Conservation (phyloP, 2,113 vertebrate species). For the Crocuta crocuta region DNA sequence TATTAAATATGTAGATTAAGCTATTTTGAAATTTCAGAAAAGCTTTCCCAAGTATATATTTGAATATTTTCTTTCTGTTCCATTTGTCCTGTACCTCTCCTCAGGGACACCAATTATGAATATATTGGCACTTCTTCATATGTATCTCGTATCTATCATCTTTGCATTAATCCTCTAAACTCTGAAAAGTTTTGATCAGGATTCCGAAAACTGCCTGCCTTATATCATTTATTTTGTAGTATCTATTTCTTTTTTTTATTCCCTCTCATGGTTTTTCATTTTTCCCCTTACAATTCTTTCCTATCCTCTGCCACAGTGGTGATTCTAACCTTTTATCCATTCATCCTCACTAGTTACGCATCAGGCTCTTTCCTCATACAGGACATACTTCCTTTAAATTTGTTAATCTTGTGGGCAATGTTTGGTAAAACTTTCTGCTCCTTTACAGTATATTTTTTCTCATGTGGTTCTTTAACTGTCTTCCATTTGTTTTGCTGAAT, state of each 20-base stretch:
- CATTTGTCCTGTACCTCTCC: background rate
- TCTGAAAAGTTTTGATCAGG: background rate
- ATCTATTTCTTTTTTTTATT: background rate
- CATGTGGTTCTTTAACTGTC: background rate
- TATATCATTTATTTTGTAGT: background rate
- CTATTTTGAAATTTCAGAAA: background rate
- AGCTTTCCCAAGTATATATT: background rate
- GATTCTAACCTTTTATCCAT: background rate
- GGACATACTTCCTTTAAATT: background rate
- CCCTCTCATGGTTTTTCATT: background rate
- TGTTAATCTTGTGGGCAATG: background rate
- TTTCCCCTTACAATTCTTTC: background rate
- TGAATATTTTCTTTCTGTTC: background rate
- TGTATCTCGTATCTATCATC: background rate
- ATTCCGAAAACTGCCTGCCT: background rate
- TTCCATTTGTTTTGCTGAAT: background rate
- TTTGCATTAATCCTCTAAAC: background rate
- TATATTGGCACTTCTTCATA: background rate
- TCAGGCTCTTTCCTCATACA: background rate
- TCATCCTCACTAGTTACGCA: background rate
- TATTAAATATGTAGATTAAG: background rate
- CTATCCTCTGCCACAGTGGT: background rate
- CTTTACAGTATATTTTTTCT: background rate
- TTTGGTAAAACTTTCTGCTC: background rate
- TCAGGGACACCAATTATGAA: background rate